A percentile compares a stretch with the other conserved stretches of the same genome.
Evolutionary conservation across 2,113 vertebrate species (phyloP).

Genomic region (Copsychus sechellarum): DNA sequence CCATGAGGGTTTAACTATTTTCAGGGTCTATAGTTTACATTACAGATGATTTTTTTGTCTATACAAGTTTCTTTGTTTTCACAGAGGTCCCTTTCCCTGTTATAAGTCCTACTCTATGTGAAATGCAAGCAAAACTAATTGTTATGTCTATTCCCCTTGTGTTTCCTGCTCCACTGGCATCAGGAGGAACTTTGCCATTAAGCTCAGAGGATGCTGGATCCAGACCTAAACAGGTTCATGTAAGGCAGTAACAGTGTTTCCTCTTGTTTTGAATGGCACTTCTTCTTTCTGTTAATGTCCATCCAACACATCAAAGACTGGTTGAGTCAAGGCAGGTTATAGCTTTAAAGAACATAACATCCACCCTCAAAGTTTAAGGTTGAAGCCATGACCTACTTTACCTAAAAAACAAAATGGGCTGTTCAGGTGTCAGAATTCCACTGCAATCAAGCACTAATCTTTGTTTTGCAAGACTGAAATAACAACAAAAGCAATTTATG

Average conservation of each 20-base stretch:
- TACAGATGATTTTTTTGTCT: not conserved
- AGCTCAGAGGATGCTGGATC: not conserved
- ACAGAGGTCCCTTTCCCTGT: not conserved
- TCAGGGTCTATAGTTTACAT: not conserved
- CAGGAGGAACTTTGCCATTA: not conserved
- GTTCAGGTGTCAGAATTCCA: slow-evolving; percentile 57
- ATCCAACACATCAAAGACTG: slow-evolving; percentile 2
- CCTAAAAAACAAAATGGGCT: slow-evolving; percentile 40
- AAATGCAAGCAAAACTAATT: not conserved
- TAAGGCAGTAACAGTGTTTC: not conserved
- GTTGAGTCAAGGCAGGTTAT: not conserved
- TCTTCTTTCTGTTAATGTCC: not conserved
- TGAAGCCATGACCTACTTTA: not conserved
- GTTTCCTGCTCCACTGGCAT: slow-evolving; percentile 19
- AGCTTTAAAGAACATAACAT: not conserved
- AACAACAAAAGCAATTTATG: slow-evolving; percentile 12
- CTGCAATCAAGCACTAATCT: not conserved
- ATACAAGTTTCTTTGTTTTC: not conserved
- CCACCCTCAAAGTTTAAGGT: not conserved
- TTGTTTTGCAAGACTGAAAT: slow-evolving; percentile 33
- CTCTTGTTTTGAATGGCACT: slow-evolving; percentile 20
- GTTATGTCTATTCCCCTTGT: not conserved
- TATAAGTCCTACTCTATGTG: not conserved
- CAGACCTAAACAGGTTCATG: not conserved
- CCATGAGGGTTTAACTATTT: not conserved